phyloP scores from a whole-genome alignment of 1,140 invertebrate species.

The Orius insidiosus region DNA sequence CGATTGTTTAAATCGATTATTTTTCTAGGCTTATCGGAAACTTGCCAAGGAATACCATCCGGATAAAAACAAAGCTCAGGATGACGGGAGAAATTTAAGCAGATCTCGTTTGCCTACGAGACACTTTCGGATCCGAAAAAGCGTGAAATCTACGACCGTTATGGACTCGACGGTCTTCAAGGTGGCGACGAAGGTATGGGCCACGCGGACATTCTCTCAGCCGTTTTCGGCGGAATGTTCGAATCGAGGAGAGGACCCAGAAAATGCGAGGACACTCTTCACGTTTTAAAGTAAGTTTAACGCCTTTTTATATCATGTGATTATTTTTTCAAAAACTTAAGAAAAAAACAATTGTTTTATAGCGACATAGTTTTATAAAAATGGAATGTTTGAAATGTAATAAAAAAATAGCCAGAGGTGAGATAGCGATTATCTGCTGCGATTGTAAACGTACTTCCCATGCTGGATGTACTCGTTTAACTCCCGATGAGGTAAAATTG shows the following conservation, averaged over 20 bases:
- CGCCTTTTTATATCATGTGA: neutral
- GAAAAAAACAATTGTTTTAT: neutral
- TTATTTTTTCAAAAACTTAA: neutral
- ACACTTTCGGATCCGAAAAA: conserved; percentile 54
- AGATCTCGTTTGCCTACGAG: conserved; percentile 78
- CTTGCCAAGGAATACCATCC: conserved; percentile 77
- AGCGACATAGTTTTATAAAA: too few relatives aligned
- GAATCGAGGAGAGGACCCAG: conserved; percentile 24
- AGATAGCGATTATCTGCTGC: neutral
- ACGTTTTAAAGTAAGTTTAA: conserved; percentile 33
- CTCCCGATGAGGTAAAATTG: too few relatives aligned
- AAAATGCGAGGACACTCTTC: conserved; percentile 32
- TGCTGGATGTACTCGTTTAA: neutral
- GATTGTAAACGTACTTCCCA: neutral
- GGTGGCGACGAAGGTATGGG: conserved; percentile 39
- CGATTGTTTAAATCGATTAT: conserved; percentile 15
- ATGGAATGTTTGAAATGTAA: too few relatives aligned
- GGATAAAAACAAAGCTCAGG: conserved; percentile 54
- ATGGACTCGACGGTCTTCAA: conserved; percentile 62
- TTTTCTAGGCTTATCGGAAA: conserved; percentile 58
- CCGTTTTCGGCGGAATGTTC: conserved; percentile 43
- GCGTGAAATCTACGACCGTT: conserved; percentile 51
- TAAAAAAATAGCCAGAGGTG: too few relatives aligned
- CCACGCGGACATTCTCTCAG: conserved; percentile 42
- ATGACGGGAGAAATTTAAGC: conserved; percentile 73